These are phyloP conservation scores for Corbicula japonica DNA, from an alignment of 2,888 invertebrate genomes.

Conservation along the genomic window DNA sequence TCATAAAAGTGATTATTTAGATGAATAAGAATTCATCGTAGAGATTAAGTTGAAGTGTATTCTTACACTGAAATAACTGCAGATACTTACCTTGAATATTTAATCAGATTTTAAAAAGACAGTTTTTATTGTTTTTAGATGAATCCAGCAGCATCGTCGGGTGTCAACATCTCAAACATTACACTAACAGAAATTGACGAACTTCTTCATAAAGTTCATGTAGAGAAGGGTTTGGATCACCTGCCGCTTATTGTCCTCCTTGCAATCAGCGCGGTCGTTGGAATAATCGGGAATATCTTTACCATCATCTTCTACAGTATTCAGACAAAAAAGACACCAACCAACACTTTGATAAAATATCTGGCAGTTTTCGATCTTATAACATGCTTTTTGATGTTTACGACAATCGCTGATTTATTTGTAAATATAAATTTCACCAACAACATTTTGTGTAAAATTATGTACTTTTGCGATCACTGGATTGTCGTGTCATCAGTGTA, in stretches of 20 bases:
- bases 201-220: constrained; percentile 5
- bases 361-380: constrained; percentile 43
- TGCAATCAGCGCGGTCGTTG: constrained; percentile 15
- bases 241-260: constrained; percentile 34
- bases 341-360: constrained; percentile 31
- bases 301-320: constrained; percentile 42
- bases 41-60: too few relatives aligned
- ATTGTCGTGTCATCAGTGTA: constrained; percentile 47
- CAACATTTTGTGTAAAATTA: constrained; percentile 31
- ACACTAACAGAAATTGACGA: too few relatives aligned
- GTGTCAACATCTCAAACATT: too few relatives aligned
- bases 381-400: constrained; percentile 34
- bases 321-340: constrained; percentile 28
- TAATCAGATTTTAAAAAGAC: too few relatives aligned
- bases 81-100: too few relatives aligned
- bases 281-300: constrained; percentile 44
- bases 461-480: constrained; percentile 60
- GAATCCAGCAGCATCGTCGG: too few relatives aligned
- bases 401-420: constrained; percentile 38
- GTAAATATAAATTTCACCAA: constrained; percentile 37
- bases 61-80: too few relatives aligned
- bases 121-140: too few relatives aligned
- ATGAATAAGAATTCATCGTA: too few relatives aligned
- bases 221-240: background rate
- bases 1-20: too few relatives aligned